Conservation (phyloP, 2,113 vertebrate species). For the Hemichromis elongatus region DNA sequence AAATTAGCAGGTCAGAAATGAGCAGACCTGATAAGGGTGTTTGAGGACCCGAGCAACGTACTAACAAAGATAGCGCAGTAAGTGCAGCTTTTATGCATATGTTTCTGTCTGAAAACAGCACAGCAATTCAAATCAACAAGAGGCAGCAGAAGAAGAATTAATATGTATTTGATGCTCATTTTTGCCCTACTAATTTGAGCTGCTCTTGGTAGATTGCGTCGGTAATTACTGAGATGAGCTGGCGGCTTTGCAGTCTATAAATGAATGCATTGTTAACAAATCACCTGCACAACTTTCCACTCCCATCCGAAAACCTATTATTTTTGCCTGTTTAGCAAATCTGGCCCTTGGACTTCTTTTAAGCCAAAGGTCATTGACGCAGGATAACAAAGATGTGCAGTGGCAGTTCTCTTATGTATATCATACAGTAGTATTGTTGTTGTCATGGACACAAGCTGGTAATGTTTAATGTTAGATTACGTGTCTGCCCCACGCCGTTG, state of each 20-base stretch:
- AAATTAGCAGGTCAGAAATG: neutral
- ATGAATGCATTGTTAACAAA: neutral
- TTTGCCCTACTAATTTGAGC: neutral
- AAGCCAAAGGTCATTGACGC: neutral
- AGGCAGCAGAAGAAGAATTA: neutral
- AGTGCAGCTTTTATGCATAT: neutral
- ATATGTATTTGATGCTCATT: neutral
- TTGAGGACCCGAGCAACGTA: neutral
- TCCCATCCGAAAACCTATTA: too few relatives aligned
- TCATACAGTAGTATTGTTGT: neutral
- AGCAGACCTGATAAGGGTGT: neutral
- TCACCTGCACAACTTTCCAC: neutral
- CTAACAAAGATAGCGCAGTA: neutral
- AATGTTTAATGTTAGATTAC: slow-evolving; percentile 3
- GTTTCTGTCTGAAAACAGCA: neutral
- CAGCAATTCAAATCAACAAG: neutral
- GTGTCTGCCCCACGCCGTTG: accelerated
- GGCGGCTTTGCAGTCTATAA: neutral
- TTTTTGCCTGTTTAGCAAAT: neutral
- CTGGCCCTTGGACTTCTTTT: neutral
- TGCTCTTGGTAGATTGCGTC: neutral
- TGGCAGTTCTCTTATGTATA: slow-evolving; percentile 1
- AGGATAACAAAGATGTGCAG: slow-evolving; percentile 22
- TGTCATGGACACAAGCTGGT: slow-evolving; percentile 11
- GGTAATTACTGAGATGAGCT: neutral